Evolutionary conservation across 1,140 invertebrate species (phyloP).

Genomic region (Idris sp.): DNA sequence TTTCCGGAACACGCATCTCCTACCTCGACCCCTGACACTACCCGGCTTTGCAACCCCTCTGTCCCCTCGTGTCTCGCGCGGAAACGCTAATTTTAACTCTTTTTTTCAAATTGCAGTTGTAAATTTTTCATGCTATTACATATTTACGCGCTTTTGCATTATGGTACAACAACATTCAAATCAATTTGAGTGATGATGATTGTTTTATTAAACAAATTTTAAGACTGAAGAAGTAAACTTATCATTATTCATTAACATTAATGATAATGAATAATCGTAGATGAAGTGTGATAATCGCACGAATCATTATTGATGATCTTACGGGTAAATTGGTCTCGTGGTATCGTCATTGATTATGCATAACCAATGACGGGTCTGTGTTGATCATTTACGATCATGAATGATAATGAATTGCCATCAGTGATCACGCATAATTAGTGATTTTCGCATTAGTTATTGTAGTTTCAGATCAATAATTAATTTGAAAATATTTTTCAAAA

Average conservation of each 20-base stretch:
- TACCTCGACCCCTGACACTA: slow-evolving; percentile 63
- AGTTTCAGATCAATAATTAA: too few species aligned
- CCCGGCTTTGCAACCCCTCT: slow-evolving; percentile 45
- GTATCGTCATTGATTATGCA: slow-evolving; percentile 42
- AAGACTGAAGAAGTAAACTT: neutral
- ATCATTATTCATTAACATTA: slow-evolving; percentile 23
- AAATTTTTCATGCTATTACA: slow-evolving; percentile 30
- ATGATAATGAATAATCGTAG: slow-evolving; percentile 40
- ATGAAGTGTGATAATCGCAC: slow-evolving; percentile 22
- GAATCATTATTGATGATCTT: slow-evolving; percentile 45
- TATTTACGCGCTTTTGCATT: slow-evolving; percentile 9
- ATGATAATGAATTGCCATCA: slow-evolving; percentile 44
- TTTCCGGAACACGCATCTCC: slow-evolving; percentile 69
- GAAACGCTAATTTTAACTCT: slow-evolving; percentile 57
- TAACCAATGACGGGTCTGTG: slow-evolving; percentile 36
- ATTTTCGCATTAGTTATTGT: slow-evolving; percentile 26
- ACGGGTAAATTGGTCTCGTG: slow-evolving; percentile 27
- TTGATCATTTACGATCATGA: slow-evolving; percentile 49
- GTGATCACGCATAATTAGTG: slow-evolving; percentile 35
- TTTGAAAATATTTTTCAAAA: too few species aligned
- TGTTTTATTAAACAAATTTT: too few species aligned
- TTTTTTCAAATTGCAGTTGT: slow-evolving; percentile 50
- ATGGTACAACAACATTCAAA: neutral
- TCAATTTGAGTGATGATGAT: too few species aligned
- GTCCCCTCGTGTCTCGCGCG: slow-evolving; percentile 28